phyloP scores from a whole-genome alignment of 2,797 vertebrate species.

The Sebastes oblongus region DNA sequence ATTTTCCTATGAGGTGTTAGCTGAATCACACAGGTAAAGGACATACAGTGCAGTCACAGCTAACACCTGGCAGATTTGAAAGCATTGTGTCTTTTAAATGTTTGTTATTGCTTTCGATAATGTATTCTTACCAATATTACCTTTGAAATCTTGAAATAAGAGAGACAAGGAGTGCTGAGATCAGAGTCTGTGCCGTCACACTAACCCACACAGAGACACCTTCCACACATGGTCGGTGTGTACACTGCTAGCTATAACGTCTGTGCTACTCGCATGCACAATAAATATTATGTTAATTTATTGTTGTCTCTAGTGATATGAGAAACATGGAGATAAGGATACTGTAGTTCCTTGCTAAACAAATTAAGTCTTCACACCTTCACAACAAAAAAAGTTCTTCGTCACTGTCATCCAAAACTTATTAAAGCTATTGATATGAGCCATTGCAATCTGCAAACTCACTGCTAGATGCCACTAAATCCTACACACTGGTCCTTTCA shows the following conservation, averaged over 20 bases:
- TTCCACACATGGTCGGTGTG: not conserved
- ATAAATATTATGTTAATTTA: not conserved
- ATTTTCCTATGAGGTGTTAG: slow-evolving; percentile 22
- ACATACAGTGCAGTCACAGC: not conserved
- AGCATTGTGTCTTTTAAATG: not conserved
- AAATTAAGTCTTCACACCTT: not conserved
- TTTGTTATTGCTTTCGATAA: not conserved
- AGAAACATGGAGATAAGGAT: not conserved
- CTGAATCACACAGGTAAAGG: slow-evolving; percentile 11
- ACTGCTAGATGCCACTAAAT: too few relatives aligned
- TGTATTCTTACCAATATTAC: not conserved
- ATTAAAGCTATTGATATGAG: not conserved
- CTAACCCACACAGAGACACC: not conserved
- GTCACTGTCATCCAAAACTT: not conserved
- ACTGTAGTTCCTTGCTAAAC: not conserved
- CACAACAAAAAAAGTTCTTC: not conserved
- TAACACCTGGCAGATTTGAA: not conserved
- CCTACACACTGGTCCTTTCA: too few relatives aligned
- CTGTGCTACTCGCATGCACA: not conserved
- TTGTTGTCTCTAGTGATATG: not conserved
- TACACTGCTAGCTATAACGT: not conserved
- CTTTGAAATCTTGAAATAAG: not conserved
- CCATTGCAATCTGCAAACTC: not conserved
- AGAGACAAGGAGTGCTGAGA: not conserved
- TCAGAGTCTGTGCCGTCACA: not conserved